Evolutionary conservation across 37 sponge, comb jelly and placozoan genomes (phyloP), one percentile per base, ranked within the genome.

Genomic region (Halisarca cf. caerulea): DNA sequence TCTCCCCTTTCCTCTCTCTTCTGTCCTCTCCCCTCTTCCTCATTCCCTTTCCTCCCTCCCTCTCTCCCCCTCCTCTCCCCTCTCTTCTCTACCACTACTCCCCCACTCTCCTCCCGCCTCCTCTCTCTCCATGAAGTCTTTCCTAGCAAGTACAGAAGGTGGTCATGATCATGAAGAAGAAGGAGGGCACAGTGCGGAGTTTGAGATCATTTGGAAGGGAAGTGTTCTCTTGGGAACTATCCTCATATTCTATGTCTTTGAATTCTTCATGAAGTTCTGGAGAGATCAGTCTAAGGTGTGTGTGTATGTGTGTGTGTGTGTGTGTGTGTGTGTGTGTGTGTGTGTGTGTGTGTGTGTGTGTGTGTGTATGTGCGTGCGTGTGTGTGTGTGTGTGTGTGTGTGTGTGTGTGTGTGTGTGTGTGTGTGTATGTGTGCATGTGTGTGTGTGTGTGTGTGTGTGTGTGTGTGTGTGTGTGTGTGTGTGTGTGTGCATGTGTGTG

Each of bases 181-280:
- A 72, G 85, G 28, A 1, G 80, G 35, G 11, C 37, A 43, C 18
- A 0, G 21, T 6, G 83, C 80, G 27, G 90, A 82, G 34, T 33
- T 43, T 51, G 27, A 23, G 6, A 28, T 86, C 45, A 34, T 93
- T 17, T 90, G 88, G 91, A 88, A 83, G 59, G 87, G 87, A 0
- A 70, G 84, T 68, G 84, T 83, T 11, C 82, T 88, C 8, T 58
- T 94, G 15, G 74, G 53, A 0, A 92, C 85, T 2, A 64, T 89
- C 2, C 86, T 85, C 38, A 0, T 81, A 27, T 94, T 94, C 87
- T 94, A 68, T 61, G n/a, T 94, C 6, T 79, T 94, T 35, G 95
- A 94, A 81, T 54, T 86, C 45, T 25, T 86, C 57, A 74, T 94
- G 25, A 86, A 86, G 45, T 41, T 58, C 17, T 81, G 64, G 71